Conservation (phyloP, 2,888 invertebrate genomes). For the Trachelus iudaicus region DNA sequence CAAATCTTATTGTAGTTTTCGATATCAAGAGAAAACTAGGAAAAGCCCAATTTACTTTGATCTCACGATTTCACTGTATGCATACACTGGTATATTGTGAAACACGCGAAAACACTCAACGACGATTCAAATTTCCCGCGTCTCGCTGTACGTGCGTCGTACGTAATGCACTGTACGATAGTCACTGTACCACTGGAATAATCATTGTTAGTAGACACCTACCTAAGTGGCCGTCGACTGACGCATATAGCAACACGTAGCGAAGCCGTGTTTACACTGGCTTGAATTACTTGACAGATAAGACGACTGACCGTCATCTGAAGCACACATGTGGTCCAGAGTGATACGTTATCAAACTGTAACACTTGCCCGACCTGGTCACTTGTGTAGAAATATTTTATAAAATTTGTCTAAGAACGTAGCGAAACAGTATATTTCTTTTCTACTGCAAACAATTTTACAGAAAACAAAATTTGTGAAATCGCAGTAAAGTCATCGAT, state of each 20-base stretch:
- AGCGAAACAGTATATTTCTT: neutral
- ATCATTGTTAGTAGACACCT: neutral
- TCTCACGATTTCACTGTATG: neutral
- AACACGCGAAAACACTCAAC: neutral
- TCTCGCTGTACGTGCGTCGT: neutral
- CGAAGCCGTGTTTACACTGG: neutral
- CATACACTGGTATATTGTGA: neutral
- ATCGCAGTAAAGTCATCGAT: neutral
- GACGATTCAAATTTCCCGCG: neutral
- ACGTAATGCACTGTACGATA: neutral
- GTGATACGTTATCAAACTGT: neutral
- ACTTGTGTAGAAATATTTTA: neutral
- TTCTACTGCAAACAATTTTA: neutral
- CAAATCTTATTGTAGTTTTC: neutral
- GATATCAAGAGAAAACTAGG: neutral
- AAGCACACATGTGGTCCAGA: neutral
- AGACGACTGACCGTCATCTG: neutral
- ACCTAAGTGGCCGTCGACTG: neutral
- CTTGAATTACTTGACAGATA: neutral
- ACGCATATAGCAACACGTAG: neutral
- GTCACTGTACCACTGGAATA: neutral
- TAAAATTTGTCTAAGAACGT: neutral
- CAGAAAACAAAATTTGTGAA: neutral
- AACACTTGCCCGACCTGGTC: neutral
- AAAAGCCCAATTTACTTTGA: neutral